Conservation (phyloP, 2,888 invertebrate species). For the Drosophila helvetica region DNA sequence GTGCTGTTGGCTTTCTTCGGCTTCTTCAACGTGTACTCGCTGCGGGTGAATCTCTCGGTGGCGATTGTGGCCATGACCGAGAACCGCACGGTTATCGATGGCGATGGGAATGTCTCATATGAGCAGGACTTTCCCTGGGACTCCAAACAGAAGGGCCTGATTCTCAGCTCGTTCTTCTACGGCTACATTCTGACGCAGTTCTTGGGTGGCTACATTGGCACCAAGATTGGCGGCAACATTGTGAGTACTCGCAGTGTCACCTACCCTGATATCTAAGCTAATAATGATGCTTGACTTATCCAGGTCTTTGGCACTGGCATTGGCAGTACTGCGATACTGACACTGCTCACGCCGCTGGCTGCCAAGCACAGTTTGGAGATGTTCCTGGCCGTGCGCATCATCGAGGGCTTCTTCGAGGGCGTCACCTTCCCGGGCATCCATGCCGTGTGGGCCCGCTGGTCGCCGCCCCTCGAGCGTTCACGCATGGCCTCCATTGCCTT, state of each 20-base stretch:
- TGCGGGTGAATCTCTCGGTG: constrained; percentile 94
- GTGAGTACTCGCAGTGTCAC: constrained; percentile 63
- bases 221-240: constrained; percentile 93
- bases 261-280: neutral
- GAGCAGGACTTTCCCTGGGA: constrained; percentile 93
- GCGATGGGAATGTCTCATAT: constrained; percentile 87
- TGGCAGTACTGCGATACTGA: constrained; percentile 90
- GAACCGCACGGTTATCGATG: constrained; percentile 86
- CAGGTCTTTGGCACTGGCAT: constrained; percentile 91
- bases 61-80: constrained; percentile 97
- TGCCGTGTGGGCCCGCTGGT: constrained; percentile 93
- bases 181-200: constrained; percentile 94
- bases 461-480: constrained; percentile 91
- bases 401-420: constrained; percentile 91
- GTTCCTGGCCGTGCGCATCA: constrained; percentile 89
- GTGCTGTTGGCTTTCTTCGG: constrained; percentile 92
- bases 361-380: constrained; percentile 89
- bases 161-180: constrained; percentile 95
- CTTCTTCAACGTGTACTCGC: constrained; percentile 92
- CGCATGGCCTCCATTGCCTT: constrained; percentile 92
- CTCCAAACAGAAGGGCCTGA: constrained; percentile 89
- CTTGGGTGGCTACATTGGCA: constrained; percentile 92
- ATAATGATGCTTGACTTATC: constrained; percentile 4
- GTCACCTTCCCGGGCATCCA: constrained; percentile 87
- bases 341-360: constrained; percentile 91